Evolutionary conservation across 1,140 invertebrate species (phyloP).

Genomic region (Ceratoteleas bidentatus): DNA sequence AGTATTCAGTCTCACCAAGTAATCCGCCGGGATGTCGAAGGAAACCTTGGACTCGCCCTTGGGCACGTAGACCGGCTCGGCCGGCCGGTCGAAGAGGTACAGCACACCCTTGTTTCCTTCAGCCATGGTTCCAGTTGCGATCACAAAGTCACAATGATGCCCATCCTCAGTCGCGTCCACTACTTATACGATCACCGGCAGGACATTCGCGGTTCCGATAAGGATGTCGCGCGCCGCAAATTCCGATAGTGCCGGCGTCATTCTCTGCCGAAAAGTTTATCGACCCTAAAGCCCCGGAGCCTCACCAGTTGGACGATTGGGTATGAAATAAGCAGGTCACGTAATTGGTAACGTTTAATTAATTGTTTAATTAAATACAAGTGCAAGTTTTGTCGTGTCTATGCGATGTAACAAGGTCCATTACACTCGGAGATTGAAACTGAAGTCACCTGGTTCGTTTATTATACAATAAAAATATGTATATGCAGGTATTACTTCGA

Average conservation of each 20-base stretch:
- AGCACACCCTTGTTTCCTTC: conserved; percentile 73
- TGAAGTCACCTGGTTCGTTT: conserved; percentile 26
- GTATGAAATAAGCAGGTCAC: conserved; percentile 45
- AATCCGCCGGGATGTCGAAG: conserved; percentile 84
- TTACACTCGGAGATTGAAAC: conserved; percentile 32
- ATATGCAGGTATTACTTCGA: conserved; percentile 27
- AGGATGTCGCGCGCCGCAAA: not conserved
- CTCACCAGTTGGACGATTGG: not conserved
- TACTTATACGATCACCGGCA: conserved; percentile 43
- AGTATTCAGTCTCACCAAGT: conserved; percentile 77
- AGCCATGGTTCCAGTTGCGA: conserved; percentile 32
- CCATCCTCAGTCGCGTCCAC: not conserved
- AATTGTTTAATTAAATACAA: conserved; percentile 53
- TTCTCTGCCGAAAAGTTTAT: no score
- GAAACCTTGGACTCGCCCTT: conserved; percentile 70
- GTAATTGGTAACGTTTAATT: conserved; percentile 59
- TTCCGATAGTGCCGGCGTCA: not conserved
- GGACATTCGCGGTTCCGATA: conserved; percentile 50
- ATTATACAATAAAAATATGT: conserved; percentile 45
- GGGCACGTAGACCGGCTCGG: conserved; percentile 86
- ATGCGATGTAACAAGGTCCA: conserved; percentile 46
- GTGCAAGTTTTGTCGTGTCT: conserved; percentile 42
- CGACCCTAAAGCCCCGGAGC: no score
- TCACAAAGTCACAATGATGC: conserved; percentile 45
- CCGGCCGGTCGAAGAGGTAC: conserved; percentile 88